Conservation (phyloP, 1,140 invertebrate genomes). For the Nasonia longicornis region DNA sequence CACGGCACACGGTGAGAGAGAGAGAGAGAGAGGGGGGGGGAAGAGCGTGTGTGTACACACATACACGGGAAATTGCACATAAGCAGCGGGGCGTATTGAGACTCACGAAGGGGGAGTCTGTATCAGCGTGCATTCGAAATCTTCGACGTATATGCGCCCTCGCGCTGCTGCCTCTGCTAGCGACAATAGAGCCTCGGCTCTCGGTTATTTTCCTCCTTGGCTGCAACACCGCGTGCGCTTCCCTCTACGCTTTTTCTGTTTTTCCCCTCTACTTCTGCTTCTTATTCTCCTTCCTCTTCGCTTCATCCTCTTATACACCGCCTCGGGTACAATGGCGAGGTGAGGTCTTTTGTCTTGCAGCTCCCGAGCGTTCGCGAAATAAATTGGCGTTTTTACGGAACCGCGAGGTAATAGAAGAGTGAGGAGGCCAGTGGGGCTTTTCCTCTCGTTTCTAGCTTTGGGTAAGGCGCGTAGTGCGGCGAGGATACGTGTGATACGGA, state of each 20-base stretch:
- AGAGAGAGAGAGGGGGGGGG: too few relatives aligned
- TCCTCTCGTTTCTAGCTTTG: neutral
- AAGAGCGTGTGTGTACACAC: neutral
- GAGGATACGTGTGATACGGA: neutral
- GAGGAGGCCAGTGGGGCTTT: neutral
- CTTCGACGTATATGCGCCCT: neutral
- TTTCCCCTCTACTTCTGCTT: neutral
- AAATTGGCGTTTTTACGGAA: slow-evolving; percentile 26
- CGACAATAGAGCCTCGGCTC: neutral
- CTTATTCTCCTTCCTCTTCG: neutral
- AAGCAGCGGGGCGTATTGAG: neutral
- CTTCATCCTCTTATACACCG: neutral
- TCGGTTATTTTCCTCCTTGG: neutral
- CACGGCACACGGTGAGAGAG: neutral
- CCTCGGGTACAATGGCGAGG: neutral
- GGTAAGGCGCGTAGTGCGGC: neutral
- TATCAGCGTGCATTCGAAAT: slow-evolving; percentile 22
- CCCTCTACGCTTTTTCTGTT: neutral
- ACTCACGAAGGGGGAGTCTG: neutral
- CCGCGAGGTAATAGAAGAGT: neutral
- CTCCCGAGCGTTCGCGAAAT: slow-evolving; percentile 8
- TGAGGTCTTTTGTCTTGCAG: slow-evolving; percentile 5
- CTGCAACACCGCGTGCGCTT: neutral
- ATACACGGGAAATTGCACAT: neutral
- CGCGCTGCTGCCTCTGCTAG: neutral